Base-by-base conservation (phyloP, 2,113 vertebrate species). In the Corapipo altera region DNA sequence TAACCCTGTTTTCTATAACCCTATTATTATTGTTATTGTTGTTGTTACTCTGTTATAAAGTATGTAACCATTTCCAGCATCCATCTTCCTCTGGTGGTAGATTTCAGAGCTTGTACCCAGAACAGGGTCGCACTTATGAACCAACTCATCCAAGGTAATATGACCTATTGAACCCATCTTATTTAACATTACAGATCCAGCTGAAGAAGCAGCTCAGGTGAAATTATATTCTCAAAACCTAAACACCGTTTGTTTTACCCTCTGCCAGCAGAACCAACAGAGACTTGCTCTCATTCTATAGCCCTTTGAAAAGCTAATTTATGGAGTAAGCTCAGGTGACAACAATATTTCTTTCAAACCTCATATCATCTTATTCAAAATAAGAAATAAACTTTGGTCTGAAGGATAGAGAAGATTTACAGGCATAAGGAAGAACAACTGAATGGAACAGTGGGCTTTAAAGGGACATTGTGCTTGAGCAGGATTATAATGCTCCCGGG, bases 401-500 rank as follows among this genome's bases (percentile, higher is more conserved):
- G 66, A 83, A 90, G 52, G 51, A 54, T 41, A 90, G 57, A 74
- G 59, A 67, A 83, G 26, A n/a, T 83, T 95, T 95, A 43, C 30
- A 75, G 48, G 76, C 67, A 81, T 27, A 64, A 27, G 15, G 12
- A 85, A 22, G 37, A 82, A 78, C 5, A 64, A 51, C 22, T 33
- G 33, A 80, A 67, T n/a, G 35, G 35, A 90, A 84, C 44, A 64
- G 55, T 67, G 59, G 67, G 55, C 55, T 96, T 97, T 96, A 85
- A 89, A 94, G 71, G 80, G 64, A 94, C 73, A 71, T 27, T 89
- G 79, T 89, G 55, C 89, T 91, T 92, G 79, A 88, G 83, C 28
- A 92, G 93, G 91, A 95, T 96, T 95, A 95, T 57, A 95, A 91
- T 20, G n/a, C 57, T 85, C 65, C 85, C 59, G 77, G 76, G 69